A percentile compares a stretch with the other conserved stretches of the same genome.
Evolutionary conservation across 1,140 invertebrate species (phyloP).

Genomic region (Tetraneura akinire): DNA sequence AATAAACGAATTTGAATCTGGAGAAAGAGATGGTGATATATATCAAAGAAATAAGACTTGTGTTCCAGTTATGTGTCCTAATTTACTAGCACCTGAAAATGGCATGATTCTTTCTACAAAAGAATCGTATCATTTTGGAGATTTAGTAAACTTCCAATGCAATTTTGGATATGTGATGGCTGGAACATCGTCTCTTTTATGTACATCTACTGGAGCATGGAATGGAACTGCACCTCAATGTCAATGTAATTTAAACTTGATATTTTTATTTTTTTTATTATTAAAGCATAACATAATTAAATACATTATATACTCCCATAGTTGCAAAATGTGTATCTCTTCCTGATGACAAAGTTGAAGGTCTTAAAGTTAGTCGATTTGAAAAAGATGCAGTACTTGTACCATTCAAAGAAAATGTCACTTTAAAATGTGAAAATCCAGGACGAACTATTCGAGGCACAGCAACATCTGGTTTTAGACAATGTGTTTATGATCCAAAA

Average conservation of each 20-base stretch:
- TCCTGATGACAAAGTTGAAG: conserved; percentile 85
- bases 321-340: conserved; percentile 87
- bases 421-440: conserved; percentile 74
- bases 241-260: conserved; percentile 69
- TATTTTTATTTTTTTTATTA: conserved; percentile 36
- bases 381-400: conserved; percentile 80
- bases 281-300: neutral
- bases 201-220: conserved; percentile 88
- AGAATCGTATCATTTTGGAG: conserved; percentile 75
- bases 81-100: conserved; percentile 80
- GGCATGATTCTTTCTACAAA: conserved; percentile 83
- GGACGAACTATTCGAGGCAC: conserved; percentile 79
- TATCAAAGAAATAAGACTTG: conserved; percentile 94
- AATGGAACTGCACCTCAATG: conserved; percentile 91
- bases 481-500: conserved; percentile 94
- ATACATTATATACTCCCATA: conserved; percentile 59
- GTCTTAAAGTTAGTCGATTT: conserved; percentile 72
- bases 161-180: conserved; percentile 92
- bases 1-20: conserved; percentile 81
- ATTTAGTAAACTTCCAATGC: conserved; percentile 89
- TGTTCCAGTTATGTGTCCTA: conserved; percentile 87
- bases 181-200: conserved; percentile 80
- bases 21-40: conserved; percentile 81
- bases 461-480: conserved; percentile 79
- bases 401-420: conserved; percentile 87